Percentiles rank a stretch among this genome's conserved stretches.
Conservation (phyloP, 2,888 invertebrate genomes). For the Sarcophaga rosellei region DNA sequence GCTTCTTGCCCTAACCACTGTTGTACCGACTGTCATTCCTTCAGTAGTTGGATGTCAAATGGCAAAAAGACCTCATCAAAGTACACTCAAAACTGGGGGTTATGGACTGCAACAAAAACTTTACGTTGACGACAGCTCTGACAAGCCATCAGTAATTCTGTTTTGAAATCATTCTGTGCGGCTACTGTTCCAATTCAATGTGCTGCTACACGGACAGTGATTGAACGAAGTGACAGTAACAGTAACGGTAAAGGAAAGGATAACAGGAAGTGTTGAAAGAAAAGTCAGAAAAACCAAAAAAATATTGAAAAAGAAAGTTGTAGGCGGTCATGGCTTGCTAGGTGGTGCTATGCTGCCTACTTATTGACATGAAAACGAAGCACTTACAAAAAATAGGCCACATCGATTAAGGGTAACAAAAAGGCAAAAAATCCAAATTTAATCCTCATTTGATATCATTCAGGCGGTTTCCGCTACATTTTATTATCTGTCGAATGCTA, state of each 20-base stretch:
- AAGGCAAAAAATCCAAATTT: no score
- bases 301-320: neutral
- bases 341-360: no score
- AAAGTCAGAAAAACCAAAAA: neutral
- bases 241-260: slow-evolving; percentile 12
- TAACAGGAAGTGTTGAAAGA: slow-evolving; percentile 11
- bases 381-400: no score
- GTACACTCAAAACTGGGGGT: slow-evolving; percentile 2
- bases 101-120: slow-evolving; percentile 4
- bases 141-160: slow-evolving; percentile 33
- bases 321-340: no score
- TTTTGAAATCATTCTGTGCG: slow-evolving; percentile 9
- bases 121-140: slow-evolving; percentile 20
- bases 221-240: neutral
- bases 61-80: neutral
- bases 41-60: slow-evolving; percentile 1
- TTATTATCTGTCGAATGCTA: no score
- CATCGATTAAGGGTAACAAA: no score
- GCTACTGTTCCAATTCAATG: neutral
- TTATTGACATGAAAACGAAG: no score
- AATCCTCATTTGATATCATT: no score
- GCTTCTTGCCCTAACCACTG: no score
- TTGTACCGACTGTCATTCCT: no score
- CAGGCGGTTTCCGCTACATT: no score
- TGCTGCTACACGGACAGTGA: neutral